These are phyloP conservation scores for Ephestia elutella DNA, from an alignment of 1,140 invertebrate genomes.

Conservation along the genomic window DNA sequence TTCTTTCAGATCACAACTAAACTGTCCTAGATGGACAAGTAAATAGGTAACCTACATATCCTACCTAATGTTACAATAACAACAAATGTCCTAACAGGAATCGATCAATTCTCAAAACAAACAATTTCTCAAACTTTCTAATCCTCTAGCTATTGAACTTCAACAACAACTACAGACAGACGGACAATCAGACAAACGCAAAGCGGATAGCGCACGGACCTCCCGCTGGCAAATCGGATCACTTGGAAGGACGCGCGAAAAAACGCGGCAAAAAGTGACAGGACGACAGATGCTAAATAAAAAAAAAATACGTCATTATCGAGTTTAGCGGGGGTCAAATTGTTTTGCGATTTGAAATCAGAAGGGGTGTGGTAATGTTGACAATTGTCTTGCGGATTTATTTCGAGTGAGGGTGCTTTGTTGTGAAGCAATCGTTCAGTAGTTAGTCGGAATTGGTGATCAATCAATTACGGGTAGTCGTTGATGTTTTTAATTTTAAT, in stretches of 20 bases:
- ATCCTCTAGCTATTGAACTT: slow-evolving; percentile 37
- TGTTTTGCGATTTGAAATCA: slow-evolving; percentile 49
- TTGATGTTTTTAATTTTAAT: no score
- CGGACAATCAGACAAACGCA: slow-evolving; percentile 50
- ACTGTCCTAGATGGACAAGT: no score
- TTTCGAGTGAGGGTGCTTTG: neutral
- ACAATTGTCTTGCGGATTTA: slow-evolving; percentile 13
- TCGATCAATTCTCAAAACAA: neutral
- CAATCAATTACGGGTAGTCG: neutral
- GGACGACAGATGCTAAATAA: slow-evolving; percentile 54
- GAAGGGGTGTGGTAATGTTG: slow-evolving; percentile 18
- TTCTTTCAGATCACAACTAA: no score
- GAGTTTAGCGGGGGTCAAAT: slow-evolving; percentile 38
- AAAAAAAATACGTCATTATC: slow-evolving; percentile 51
- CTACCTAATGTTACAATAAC: neutral
- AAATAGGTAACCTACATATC: neutral
- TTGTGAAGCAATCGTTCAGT: neutral
- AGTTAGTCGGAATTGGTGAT: neutral
- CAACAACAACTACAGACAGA: slow-evolving; percentile 23
- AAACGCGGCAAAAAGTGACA: slow-evolving; percentile 34
- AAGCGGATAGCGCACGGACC: slow-evolving; percentile 42
- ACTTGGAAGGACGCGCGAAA: slow-evolving; percentile 40
- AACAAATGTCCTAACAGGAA: neutral
- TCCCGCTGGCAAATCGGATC: slow-evolving; percentile 61
- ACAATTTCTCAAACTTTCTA: slow-evolving; percentile 29